These are phyloP conservation scores for Catharus bicknelli DNA, from an alignment of 2,113 vertebrate genomes.

Conservation along the genomic window DNA sequence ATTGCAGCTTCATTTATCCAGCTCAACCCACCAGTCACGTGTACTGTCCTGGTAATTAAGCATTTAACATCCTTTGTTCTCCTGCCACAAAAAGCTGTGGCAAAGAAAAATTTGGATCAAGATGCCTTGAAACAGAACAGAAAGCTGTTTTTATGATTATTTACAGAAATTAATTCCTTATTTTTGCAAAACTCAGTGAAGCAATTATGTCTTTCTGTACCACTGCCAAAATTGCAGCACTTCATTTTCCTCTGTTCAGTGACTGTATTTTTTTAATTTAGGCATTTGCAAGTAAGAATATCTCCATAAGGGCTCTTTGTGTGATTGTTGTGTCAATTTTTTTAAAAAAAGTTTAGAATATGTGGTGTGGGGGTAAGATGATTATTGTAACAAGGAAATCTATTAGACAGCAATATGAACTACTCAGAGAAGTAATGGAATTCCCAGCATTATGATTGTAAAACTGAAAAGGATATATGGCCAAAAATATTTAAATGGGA, in stretches of 20 bases:
- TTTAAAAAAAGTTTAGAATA: background rate
- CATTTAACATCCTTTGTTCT: conserved; percentile 51
- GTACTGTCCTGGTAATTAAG: conserved; percentile 35
- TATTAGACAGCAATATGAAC: background rate
- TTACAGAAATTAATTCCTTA: conserved; percentile 28
- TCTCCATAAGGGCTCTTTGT: background rate
- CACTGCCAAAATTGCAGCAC: conserved; percentile 11
- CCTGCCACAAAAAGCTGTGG: conserved; percentile 17
- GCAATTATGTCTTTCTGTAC: background rate
- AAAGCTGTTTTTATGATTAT: background rate
- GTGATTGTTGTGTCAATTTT: background rate
- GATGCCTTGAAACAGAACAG: conserved; percentile 7
- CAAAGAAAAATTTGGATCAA: conserved; percentile 5
- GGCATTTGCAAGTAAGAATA: background rate
- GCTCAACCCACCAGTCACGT: conserved; percentile 13
- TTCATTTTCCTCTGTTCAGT: background rate
- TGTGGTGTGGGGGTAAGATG: background rate
- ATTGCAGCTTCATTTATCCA: conserved; percentile 12
- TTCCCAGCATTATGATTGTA: fast-evolving
- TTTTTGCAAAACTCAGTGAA: conserved; percentile 16
- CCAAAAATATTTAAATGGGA: background rate
- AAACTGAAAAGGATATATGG: background rate
- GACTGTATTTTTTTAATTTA: background rate
- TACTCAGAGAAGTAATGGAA: background rate
- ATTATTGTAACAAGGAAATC: background rate